Conservation (phyloP, 2,113 vertebrate species). For the Onychostoma macrolepis region DNA sequence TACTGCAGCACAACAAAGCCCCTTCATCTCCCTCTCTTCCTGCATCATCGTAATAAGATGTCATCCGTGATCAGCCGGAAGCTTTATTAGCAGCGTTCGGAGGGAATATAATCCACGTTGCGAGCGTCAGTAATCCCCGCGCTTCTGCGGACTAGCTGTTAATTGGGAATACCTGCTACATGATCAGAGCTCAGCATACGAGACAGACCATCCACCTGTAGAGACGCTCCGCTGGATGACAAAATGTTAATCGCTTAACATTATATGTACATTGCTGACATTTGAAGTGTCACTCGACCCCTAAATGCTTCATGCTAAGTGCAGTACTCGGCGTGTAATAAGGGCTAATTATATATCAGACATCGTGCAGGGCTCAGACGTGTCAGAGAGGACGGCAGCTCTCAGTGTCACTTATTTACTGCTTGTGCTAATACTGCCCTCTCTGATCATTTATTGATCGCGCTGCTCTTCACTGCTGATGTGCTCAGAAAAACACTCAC, state of each 20-base stretch:
- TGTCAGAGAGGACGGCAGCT: too few relatives aligned
- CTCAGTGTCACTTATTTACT: not conserved
- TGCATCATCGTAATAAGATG: slow-evolving; percentile 3
- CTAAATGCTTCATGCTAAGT: not conserved
- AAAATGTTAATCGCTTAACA: not conserved
- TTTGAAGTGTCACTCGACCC: not conserved
- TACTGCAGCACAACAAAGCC: not conserved
- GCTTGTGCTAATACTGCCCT: not conserved
- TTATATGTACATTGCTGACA: not conserved
- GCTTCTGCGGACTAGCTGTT: not conserved
- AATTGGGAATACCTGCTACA: slow-evolving; percentile 27
- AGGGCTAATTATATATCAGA: slow-evolving; percentile 8
- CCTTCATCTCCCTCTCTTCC: not conserved
- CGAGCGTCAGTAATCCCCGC: slow-evolving; percentile 17
- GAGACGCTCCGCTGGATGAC: not conserved
- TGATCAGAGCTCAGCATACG: slow-evolving; percentile 9
- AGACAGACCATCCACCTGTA: not conserved
- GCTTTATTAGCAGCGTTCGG: not conserved
- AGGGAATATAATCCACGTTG: slow-evolving; percentile 27
- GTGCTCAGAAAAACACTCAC: not conserved
- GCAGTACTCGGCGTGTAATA: not conserved
- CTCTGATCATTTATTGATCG: not conserved
- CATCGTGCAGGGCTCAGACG: slow-evolving; percentile 16
- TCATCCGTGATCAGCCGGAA: not conserved
- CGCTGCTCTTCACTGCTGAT: not conserved